Conservation (phyloP, 2,888 invertebrate genomes). For the Drosophila mettleri region DNA sequence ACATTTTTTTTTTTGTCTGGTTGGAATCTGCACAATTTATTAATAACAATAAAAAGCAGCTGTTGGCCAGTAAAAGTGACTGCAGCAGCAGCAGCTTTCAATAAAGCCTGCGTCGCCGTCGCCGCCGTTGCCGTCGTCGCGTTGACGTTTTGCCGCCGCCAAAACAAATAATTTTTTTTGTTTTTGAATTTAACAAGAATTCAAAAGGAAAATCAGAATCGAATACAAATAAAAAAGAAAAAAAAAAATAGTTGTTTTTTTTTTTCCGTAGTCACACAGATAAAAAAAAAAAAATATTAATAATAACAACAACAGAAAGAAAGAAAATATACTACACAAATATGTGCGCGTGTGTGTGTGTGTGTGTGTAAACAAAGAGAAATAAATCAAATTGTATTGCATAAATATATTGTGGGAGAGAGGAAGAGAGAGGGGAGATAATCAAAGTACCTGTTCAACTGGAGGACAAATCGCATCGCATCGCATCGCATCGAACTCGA, state of each 20-base stretch:
- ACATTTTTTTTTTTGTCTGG: slow-evolving; percentile 5
- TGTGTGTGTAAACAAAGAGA: slow-evolving; percentile 4
- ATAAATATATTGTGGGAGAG: not conserved
- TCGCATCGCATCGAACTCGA: not conserved
- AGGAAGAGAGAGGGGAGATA: not conserved
- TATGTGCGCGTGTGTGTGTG: slow-evolving; percentile 9
- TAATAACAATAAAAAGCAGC: slow-evolving; percentile 15
- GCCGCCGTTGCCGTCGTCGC: slow-evolving; percentile 48
- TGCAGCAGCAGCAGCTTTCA: slow-evolving; percentile 4
- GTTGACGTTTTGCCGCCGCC: slow-evolving; percentile 73
- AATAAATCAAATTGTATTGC: not conserved
- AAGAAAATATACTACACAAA: not conserved
- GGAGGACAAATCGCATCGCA: not conserved
- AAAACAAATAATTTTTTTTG: slow-evolving; percentile 54
- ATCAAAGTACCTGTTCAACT: slow-evolving; percentile 7
- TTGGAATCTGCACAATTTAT: slow-evolving; percentile 20
- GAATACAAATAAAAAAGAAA: slow-evolving; percentile 3
- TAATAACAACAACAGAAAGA: not conserved
- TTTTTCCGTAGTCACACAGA: not conserved
- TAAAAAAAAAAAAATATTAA: not conserved
- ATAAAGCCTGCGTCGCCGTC: slow-evolving; percentile 3
- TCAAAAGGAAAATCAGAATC: slow-evolving; percentile 14
- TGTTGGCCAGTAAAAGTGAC: slow-evolving; percentile 5
- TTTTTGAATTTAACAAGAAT: not conserved
- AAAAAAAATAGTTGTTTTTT: not conserved